Base-by-base conservation (phyloP, 1,140 invertebrate genomes). In the Drosophila ficusphila region DNA sequence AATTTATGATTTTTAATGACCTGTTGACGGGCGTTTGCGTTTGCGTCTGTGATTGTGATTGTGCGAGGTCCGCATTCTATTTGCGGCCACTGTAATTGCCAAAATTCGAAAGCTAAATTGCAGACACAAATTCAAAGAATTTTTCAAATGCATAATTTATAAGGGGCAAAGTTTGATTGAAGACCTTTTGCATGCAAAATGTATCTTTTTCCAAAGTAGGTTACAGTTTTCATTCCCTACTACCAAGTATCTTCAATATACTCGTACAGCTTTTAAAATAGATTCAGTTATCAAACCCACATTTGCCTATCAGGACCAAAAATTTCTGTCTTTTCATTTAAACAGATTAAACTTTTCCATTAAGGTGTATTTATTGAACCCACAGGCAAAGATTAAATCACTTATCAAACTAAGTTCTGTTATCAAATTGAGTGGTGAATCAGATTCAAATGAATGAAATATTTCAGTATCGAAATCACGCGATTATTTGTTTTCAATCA, bases 1-100 rank as follows among this genome's bases (percentile, higher is more conserved):
- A 89, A 88, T 88, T 88, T 88, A 88, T 88, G 82, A 88, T 86
- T 88, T 85, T 88, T 82, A 89, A 88, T 88, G 83, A 89, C 74
- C 86, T 88, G 82, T 82, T 88, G 83, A 83, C 64, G 74, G 78
- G 83, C 58, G 48, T 70, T 69, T 52, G 52, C 68, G 12, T 67
- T 46, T 65, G 29, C 51, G 27, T 25, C 27, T 39, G 48, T 38
- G 9, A 31, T 27, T 68, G 16, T 39, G 36, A 39, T 39, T 41
- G 18, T 21, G 39, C 21, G 21, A 27, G 42, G 42, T 46, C 12
- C 42, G 23, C 12, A 25, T 46, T 27, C 23, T 46, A 46, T 46
- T 46, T 46, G 42, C 42, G 23, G 23, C 12, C 23, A 46, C 42
- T 46, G 42, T 69, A 70, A 65, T 68, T 70, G 67, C 62, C 42